Percentiles rank a stretch among this genome's conserved stretches.
Conservation (phyloP, 1,140 invertebrate genomes). For the Drosophila punjabiensis region DNA sequence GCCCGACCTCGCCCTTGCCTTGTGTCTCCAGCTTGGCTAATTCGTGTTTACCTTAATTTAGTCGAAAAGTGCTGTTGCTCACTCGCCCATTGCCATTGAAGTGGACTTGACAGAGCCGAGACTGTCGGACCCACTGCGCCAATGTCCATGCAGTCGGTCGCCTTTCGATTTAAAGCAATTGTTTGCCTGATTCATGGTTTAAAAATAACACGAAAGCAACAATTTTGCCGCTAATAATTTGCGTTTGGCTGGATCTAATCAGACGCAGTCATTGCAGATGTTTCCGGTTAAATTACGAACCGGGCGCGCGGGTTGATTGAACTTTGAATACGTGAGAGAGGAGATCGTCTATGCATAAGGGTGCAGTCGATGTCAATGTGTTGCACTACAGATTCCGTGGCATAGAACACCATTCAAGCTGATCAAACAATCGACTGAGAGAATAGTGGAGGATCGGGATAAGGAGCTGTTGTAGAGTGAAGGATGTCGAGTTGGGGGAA, state of each 20-base stretch:
- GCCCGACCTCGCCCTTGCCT: slow-evolving; percentile 57
- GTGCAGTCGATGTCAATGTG: slow-evolving; percentile 13
- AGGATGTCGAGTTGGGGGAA: not conserved
- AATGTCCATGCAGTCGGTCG: slow-evolving; percentile 36
- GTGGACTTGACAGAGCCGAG: slow-evolving; percentile 31
- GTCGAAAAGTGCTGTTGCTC: slow-evolving; percentile 38
- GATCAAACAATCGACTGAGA: slow-evolving; percentile 30
- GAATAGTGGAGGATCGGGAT: not conserved
- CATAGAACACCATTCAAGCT: slow-evolving; percentile 23
- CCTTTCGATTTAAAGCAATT: slow-evolving; percentile 64
- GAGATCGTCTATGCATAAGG: slow-evolving; percentile 17
- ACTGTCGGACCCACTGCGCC: slow-evolving; percentile 7
- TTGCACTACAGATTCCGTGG: slow-evolving; percentile 7
- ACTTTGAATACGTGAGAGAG: slow-evolving; percentile 42
- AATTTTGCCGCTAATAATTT: slow-evolving; percentile 68
- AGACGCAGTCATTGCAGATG: slow-evolving; percentile 58
- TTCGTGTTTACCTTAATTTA: slow-evolving; percentile 72
- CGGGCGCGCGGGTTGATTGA: slow-evolving; percentile 58
- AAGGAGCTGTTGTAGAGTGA: not conserved
- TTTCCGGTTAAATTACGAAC: slow-evolving; percentile 65
- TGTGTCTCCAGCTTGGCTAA: slow-evolving; percentile 52
- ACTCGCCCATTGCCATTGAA: slow-evolving; percentile 53
- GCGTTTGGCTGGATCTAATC: slow-evolving; percentile 65
- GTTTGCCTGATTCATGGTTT: slow-evolving; percentile 66
- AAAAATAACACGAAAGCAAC: slow-evolving; percentile 54